Evolutionary conservation across 2,113 vertebrate genomes (phyloP).

Genomic region (Microtus pennsylvanicus): DNA sequence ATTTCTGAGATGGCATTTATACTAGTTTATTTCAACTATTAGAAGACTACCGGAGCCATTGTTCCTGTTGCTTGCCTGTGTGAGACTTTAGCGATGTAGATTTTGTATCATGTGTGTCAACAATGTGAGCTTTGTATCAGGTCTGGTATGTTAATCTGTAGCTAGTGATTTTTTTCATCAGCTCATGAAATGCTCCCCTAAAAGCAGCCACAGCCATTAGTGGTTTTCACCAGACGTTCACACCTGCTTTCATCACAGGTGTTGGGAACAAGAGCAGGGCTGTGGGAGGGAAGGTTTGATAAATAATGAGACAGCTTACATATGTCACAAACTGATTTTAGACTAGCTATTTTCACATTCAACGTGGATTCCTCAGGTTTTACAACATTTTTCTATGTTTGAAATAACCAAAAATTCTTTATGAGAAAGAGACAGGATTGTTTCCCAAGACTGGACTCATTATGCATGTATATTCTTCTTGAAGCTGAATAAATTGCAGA

Average conservation of each 20-base stretch:
- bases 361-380: conserved; percentile 48
- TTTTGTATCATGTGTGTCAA: conserved; percentile 15
- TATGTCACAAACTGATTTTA: conserved; percentile 77
- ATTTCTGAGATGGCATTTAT: not conserved
- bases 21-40: conserved; percentile 9
- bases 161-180: not conserved
- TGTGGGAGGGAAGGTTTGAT: conserved; percentile 43
- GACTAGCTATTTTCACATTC: conserved; percentile 66
- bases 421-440: conserved; percentile 42
- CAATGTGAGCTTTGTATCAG: not conserved
- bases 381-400: conserved; percentile 58
- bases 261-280: conserved; percentile 37
- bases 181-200: not conserved
- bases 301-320: conserved; percentile 62
- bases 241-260: conserved; percentile 54
- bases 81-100: not conserved
- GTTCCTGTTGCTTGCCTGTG: not conserved
- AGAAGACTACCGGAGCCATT: not conserved
- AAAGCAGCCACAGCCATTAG: not conserved
- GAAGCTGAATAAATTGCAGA: conserved; percentile 62
- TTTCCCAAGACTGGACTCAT: conserved; percentile 63
- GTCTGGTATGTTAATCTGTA: not conserved
- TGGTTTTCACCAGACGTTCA: rapidly evolving
- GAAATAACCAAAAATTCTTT: conserved; percentile 67
- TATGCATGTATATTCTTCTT: conserved; percentile 55